phyloP scores from a whole-genome alignment of 2,113 vertebrate genomes.

The Cacatua alba region DNA sequence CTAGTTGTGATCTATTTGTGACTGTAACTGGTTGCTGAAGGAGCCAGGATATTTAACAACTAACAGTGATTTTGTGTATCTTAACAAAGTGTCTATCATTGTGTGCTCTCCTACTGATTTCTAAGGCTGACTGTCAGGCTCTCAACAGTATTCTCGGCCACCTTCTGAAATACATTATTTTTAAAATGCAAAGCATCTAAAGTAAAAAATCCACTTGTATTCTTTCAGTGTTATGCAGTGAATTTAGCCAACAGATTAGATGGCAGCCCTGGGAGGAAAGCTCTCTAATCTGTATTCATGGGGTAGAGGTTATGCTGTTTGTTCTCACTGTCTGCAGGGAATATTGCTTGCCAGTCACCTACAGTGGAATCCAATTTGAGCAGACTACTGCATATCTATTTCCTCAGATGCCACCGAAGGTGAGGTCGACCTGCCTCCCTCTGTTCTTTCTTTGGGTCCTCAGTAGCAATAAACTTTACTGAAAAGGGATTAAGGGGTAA shows the following conservation, averaged over 20 bases:
- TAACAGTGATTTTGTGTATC: neutral
- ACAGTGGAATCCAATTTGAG: neutral
- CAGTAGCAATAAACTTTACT: neutral
- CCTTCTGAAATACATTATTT: neutral
- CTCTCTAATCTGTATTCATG: conserved; percentile 5
- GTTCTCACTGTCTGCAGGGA: neutral
- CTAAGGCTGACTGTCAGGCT: neutral
- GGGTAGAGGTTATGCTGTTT: neutral
- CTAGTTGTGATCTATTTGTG: neutral
- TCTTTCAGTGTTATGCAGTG: neutral
- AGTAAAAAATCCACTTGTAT: neutral
- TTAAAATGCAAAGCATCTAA: neutral
- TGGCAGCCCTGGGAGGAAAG: neutral
- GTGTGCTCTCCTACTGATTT: neutral
- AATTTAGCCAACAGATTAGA: neutral
- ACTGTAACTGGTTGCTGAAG: neutral
- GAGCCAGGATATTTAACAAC: neutral
- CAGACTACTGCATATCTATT: neutral
- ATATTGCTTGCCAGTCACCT: conserved; percentile 10
- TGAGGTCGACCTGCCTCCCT: neutral
- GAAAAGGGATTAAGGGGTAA: neutral
- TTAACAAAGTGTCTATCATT: neutral
- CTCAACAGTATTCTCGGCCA: neutral
- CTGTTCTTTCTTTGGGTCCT: neutral
- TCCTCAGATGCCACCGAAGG: neutral